These are phyloP conservation scores for Steinernema feltiae DNA, from an alignment of 1,140 invertebrate species.

Conservation along the genomic window DNA sequence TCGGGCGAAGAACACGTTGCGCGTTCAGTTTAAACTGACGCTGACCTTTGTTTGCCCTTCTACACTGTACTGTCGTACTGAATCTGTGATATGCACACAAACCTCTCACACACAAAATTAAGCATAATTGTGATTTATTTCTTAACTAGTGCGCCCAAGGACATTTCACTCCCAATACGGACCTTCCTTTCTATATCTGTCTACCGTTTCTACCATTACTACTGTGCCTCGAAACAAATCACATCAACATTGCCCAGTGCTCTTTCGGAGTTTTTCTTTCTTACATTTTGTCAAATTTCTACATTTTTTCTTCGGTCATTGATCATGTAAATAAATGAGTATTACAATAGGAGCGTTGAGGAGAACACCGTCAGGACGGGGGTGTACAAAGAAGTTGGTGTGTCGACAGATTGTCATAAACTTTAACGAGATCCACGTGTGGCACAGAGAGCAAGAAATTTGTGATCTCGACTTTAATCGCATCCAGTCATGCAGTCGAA, in stretches of 20 bases:
- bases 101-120: too few species aligned
- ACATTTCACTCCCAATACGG: too few species aligned
- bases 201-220: too few species aligned
- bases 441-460: not conserved
- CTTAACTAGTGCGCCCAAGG: not conserved
- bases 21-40: not conserved
- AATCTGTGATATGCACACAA: not conserved
- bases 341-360: not conserved
- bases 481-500: not conserved
- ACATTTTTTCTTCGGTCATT: not conserved
- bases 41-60: too few species aligned
- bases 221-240: not conserved
- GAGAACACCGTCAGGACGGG: not conserved
- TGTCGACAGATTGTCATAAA: conserved; percentile 7
- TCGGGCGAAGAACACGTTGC: conserved; percentile 16
- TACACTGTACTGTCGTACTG: not conserved
- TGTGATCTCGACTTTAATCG: not conserved
- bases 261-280: not conserved
- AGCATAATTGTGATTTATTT: conserved; percentile 11
- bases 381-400: not conserved
- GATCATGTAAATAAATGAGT: not conserved
- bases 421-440: conserved; percentile 8
- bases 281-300: not conserved
- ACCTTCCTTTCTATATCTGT: too few species aligned
- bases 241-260: conserved; percentile 1